Evolutionary conservation across 1,140 invertebrate genomes (phyloP).

Genomic region (silkworm (Bombyx mori)): ASM3026992v2 NC_085120.1:13286501-13287000

Average conservation of each 20-base stretch:
- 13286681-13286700: slow-evolving; percentile 2
- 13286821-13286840: not conserved
- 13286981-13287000: too few relatives aligned
- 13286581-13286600: too few relatives aligned
- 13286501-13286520: slow-evolving; percentile 9
- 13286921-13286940: not conserved
- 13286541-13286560: too few relatives aligned
- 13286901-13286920: not conserved
- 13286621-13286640: too few relatives aligned
- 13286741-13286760: slow-evolving; percentile 69
- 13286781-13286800: slow-evolving; percentile 46
- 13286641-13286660: not conserved
- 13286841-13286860: not conserved
- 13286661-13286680: not conserved
- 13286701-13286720: slow-evolving; percentile 1
- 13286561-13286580: not conserved
- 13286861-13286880: too few relatives aligned
- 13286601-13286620: too few relatives aligned
- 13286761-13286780: slow-evolving; percentile 84
- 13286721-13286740: slow-evolving; percentile 12
- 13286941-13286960: not conserved
- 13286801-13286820: too few relatives aligned
- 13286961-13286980: too few relatives aligned
- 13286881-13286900: too few relatives aligned
- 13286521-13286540: too few relatives aligned